Conservation (phyloP, 2,797 vertebrate genomes). For the Chelon labrosus region DNA sequence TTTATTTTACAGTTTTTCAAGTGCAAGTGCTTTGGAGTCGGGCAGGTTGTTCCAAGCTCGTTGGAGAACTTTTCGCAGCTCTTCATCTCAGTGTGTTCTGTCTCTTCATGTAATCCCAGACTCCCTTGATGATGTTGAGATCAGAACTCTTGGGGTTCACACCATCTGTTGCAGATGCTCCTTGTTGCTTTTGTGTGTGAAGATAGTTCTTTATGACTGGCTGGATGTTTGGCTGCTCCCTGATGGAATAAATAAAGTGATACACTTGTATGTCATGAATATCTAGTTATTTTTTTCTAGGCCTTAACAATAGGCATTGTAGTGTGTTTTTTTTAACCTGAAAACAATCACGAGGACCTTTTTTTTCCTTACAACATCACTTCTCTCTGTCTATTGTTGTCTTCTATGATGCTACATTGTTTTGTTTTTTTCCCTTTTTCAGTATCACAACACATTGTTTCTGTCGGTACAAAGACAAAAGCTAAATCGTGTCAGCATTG, state of each 20-base stretch:
- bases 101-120: no score
- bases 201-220: slow-evolving; percentile 2
- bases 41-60: no score
- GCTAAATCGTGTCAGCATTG: slow-evolving; percentile 24
- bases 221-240: not conserved
- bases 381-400: slow-evolving; percentile 5
- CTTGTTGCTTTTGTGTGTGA: slow-evolving; percentile 10
- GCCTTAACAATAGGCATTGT: not conserved
- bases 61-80: no score
- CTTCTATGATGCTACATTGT: slow-evolving; percentile 24
- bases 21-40: no score
- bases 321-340: not conserved
- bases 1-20: no score
- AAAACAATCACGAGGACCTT: not conserved
- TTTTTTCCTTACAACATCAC: not conserved
- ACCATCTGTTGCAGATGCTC: slow-evolving; percentile 1
- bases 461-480: slow-evolving; percentile 42
- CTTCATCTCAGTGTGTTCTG: no score
- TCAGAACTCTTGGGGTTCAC: not conserved
- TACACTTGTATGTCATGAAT: not conserved
- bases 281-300: not conserved
- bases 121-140: not conserved
- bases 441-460: slow-evolving; percentile 16
- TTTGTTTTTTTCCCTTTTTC: not conserved
- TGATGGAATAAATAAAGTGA: not conserved